phyloP scores from a whole-genome alignment of 2,113 vertebrate genomes.

The Porphyrio hochstetteri region DNA sequence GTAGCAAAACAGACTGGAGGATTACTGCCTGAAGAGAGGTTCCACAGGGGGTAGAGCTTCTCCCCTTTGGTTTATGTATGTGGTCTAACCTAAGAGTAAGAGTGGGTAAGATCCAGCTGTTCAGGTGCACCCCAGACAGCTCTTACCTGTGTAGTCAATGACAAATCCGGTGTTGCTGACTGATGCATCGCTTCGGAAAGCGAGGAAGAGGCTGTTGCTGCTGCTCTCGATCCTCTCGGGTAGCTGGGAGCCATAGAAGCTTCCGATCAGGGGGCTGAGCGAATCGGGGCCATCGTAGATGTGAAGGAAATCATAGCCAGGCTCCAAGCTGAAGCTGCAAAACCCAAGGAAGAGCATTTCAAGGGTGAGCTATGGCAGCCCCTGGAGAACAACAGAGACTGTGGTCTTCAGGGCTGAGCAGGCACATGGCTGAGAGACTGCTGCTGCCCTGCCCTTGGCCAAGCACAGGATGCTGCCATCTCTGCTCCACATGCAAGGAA shows the following conservation, averaged over 20 bases:
- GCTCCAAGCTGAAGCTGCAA: conserved; percentile 92
- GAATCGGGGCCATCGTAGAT: conserved; percentile 95
- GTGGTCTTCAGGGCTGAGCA: not conserved
- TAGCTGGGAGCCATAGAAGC: conserved; percentile 91
- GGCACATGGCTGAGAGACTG: not conserved
- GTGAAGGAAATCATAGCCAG: conserved; percentile 97
- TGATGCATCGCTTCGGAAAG: conserved; percentile 93
- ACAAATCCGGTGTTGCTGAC: conserved; percentile 95
- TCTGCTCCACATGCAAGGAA: accelerated
- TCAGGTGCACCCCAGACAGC: accelerated
- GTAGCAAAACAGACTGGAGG: not conserved
- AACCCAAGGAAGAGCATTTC: not conserved
- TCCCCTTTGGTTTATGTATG: accelerated
- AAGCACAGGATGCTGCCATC: accelerated
- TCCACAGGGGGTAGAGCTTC: accelerated
- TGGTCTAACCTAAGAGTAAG: not conserved
- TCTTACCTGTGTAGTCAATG: conserved; percentile 91
- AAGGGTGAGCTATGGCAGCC: not conserved
- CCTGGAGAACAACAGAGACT: not conserved
- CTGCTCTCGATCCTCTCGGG: conserved; percentile 94
- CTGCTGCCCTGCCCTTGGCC: not conserved
- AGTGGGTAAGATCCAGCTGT: not conserved
- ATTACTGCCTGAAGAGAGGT: not conserved
- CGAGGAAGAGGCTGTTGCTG: conserved; percentile 94
- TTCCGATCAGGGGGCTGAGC: conserved; percentile 91